A percentile compares a stretch with the other conserved stretches of the same genome.
Evolutionary conservation across 2,113 vertebrate species (phyloP).

Genomic region (Zosterops lateralis): DNA sequence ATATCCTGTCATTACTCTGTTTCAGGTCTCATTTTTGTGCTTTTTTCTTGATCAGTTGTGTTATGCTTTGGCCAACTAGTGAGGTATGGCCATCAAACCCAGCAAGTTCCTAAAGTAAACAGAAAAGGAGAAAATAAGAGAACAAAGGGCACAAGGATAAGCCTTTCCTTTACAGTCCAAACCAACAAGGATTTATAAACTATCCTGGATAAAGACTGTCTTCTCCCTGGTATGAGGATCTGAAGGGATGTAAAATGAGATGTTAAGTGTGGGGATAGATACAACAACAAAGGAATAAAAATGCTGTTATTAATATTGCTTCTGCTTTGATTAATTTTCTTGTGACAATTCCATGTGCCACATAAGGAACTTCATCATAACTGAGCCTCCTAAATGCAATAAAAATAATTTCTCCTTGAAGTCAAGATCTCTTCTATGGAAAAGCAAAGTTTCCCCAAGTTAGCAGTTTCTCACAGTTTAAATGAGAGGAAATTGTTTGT

Average conservation of each 20-base stretch:
- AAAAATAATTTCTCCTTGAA: not conserved
- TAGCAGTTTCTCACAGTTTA: not conserved
- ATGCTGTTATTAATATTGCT: not conserved
- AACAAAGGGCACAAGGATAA: not conserved
- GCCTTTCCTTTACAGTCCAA: not conserved
- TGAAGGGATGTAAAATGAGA: not conserved
- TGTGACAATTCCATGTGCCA: not conserved
- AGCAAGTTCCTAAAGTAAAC: not conserved
- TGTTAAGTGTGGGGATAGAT: not conserved
- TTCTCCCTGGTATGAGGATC: not conserved
- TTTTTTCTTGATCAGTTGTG: not conserved
- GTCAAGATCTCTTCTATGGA: not conserved
- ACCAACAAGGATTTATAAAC: not conserved
- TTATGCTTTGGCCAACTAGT: not conserved
- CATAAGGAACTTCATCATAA: not conserved
- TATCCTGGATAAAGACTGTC: not conserved
- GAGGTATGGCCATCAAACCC: not conserved
- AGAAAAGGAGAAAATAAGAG: not conserved
- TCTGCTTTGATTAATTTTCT: not conserved
- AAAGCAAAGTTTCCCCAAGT: not conserved
- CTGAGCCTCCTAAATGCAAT: not conserved
- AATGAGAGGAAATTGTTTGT: not conserved
- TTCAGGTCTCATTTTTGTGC: not conserved
- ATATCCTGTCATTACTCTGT: not conserved
- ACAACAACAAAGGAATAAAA: not conserved